Conservation (phyloP, 2,888 invertebrate genomes). For the Argyra leucocephala region DNA sequence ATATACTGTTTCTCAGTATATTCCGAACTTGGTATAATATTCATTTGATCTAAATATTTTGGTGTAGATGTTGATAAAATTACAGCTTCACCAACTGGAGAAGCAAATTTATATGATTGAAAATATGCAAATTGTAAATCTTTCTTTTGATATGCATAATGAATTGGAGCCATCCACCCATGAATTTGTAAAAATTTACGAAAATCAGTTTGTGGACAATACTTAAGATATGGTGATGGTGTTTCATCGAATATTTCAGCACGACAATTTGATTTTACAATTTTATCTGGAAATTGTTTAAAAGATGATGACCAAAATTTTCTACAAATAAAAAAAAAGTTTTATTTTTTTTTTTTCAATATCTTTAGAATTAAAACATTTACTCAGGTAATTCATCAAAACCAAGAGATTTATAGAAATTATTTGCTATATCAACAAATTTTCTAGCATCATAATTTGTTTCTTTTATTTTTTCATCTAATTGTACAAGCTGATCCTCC, state of each 20-base stretch:
- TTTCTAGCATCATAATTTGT: slow-evolving; percentile 30
- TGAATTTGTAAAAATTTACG: slow-evolving; percentile 39
- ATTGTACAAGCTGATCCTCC: slow-evolving; percentile 33
- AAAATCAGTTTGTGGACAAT: slow-evolving; percentile 39
- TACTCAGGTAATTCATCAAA: slow-evolving; percentile 30
- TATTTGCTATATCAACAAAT: slow-evolving; percentile 33
- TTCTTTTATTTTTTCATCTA: slow-evolving; percentile 31
- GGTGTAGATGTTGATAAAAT: slow-evolving; percentile 38
- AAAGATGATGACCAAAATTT: slow-evolving; percentile 31
- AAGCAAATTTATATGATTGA: slow-evolving; percentile 36
- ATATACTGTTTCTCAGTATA: slow-evolving; percentile 16
- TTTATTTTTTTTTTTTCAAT: too few relatives aligned
- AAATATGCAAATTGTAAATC: slow-evolving; percentile 37
- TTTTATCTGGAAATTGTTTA: slow-evolving; percentile 21
- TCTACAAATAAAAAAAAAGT: not conserved
- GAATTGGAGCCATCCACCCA: slow-evolving; percentile 34
- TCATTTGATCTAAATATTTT: slow-evolving; percentile 33
- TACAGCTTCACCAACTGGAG: slow-evolving; percentile 37
- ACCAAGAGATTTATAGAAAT: slow-evolving; percentile 37
- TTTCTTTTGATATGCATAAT: slow-evolving; percentile 36
- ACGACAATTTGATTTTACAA: slow-evolving; percentile 27
- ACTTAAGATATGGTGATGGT: slow-evolving; percentile 34
- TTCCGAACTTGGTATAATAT: slow-evolving; percentile 15
- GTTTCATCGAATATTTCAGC: slow-evolving; percentile 39
- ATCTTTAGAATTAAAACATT: not conserved